A percentile compares a stretch with the other conserved stretches of the same genome.
Evolutionary conservation across 2,797 vertebrate species (phyloP).

Genomic region (Acanthurus lineatus): DNA sequence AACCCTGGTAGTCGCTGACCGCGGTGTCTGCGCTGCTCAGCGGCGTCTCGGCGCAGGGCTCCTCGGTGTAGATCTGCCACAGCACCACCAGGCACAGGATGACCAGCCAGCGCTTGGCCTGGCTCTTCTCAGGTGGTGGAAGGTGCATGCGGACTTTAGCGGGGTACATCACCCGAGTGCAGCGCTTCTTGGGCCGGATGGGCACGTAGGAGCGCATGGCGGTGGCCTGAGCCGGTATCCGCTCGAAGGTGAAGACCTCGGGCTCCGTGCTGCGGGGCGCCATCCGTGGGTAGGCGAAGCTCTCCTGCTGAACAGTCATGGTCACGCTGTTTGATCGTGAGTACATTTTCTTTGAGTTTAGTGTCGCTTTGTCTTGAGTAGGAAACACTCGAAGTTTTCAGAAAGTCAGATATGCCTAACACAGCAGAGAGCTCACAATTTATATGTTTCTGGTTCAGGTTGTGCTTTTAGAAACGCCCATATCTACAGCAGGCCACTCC

Average conservation of each 20-base stretch:
- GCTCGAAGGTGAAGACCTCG: slow-evolving; percentile 88
- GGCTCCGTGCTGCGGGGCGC: slow-evolving; percentile 81
- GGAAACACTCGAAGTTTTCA: accelerated
- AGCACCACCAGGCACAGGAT: slow-evolving; percentile 84
- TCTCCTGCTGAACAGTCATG: slow-evolving; percentile 55
- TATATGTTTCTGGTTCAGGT: slow-evolving; percentile 30
- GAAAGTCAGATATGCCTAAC: background rate
- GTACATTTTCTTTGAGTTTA: slow-evolving; percentile 65
- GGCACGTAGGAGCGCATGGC: slow-evolving; percentile 68
- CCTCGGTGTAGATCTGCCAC: slow-evolving; percentile 87
- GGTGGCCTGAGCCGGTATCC: slow-evolving; percentile 59
- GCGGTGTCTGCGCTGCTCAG: slow-evolving; percentile 36
- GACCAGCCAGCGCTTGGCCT: slow-evolving; percentile 84
- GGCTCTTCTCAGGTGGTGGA: slow-evolving; percentile 83
- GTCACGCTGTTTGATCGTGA: slow-evolving; percentile 72
- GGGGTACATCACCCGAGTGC: slow-evolving; percentile 86
- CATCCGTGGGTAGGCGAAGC: slow-evolving; percentile 63
- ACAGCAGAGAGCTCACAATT: accelerated
- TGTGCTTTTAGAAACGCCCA: slow-evolving; percentile 52
- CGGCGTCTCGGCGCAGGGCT: slow-evolving; percentile 66
- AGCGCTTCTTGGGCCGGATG: slow-evolving; percentile 78
- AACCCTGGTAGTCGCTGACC: slow-evolving; percentile 60
- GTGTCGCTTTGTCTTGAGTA: background rate
- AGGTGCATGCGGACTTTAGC: slow-evolving; percentile 87
- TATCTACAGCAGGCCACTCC: slow-evolving; percentile 26